Evolutionary conservation across 1,140 invertebrate species (phyloP), one percentile per base, ranked within the genome.

Genomic region (Conus betulinus): DNA sequence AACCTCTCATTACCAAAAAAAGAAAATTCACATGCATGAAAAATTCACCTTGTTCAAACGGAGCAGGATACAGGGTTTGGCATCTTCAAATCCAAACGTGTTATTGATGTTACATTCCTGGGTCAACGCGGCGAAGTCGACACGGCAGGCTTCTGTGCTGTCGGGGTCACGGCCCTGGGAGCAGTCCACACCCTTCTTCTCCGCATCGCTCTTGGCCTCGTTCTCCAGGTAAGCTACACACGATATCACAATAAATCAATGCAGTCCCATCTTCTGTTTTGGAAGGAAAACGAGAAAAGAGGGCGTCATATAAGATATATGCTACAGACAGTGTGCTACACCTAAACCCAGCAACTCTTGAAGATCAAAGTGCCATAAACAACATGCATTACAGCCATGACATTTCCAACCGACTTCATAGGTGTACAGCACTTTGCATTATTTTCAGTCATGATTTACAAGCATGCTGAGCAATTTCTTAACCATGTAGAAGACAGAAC

Each of bases 61-160:
- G 11, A 94, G 84, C n/a, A 94, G 71, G n/a, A 94, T 89, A 88
- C 94, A 94, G 27, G 94, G 94, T 84, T 93, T 87, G 52, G 90
- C 25, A 20, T 57, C 93, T n/a, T 91, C 89, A 91, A 91, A 94
- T 11, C 93, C 94, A 88, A 90, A 94, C 11, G 93, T 92, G 53
- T 87, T 85, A 5, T n/a, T 25, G 5, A 5, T 25, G 67, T 83
- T 83, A 52, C 78, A 89, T 11, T 87, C 52, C 23, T 23, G n/a
- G 13, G 88, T 89, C 8, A 89, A 79, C 5, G 5, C 60, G 8
- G 52, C 25, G 13, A n/a, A 39, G 60, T 89, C 52, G 8, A 89
- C 57, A 20, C 17, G 20, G 63, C 88, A 89, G 3, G 88, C 10
- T 23, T 71, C n/a, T 3, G 13, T 52, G 5, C 52, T 52, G n/a